Evolutionary conservation across 2,113 vertebrate genomes (phyloP), one percentile per base, ranked within the genome.

Genomic region (Megalops atlanticus): DNA sequence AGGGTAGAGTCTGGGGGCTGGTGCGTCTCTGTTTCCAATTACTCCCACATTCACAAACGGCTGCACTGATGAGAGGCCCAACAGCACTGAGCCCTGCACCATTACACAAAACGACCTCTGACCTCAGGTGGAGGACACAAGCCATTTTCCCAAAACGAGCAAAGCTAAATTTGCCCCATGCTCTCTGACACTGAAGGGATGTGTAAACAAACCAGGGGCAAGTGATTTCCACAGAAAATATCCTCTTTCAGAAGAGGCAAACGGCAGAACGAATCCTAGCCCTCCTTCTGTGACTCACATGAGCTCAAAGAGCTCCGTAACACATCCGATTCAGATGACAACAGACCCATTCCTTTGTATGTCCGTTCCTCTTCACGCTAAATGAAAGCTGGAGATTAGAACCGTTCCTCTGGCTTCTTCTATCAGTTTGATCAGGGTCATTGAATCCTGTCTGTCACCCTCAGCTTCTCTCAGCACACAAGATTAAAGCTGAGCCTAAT

Each of bases 11-110:
- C 69, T n/a, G 69, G 54, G 73, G 81, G 83, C 81, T 83, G 84
- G 74, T 77, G 43, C 76, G 83, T 82, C 83, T 82, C 77, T 78
- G 40, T 77, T 81, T 84, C 72, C 77, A 68, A 81, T 84, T 84
- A 87, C 79, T 77, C 83, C 78, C 21, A 77, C 78, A 79, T 84
- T 64, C 71, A 49, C 71, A 39, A 64, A n/a, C 3, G 24, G 58
- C 24, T 6, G 21, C 69, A 1, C 18, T 74, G 72, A 74, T 16
- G 31, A 16, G n/a, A 74, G 38, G 36, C 3, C 24, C 18, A 2
- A 8, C 45, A 24, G 76, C 45, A 43, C 31, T 24, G 47, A 45
- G 38, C 43, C n/a, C 64, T 45, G 74, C 80, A 68, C 33, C 11
- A 3, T 6, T 33, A n/a, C 49, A 31, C 39, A n/a, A 74, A 33